Conservation (phyloP, 2,888 invertebrate species). For the Lithophane semibrunnea region DNA sequence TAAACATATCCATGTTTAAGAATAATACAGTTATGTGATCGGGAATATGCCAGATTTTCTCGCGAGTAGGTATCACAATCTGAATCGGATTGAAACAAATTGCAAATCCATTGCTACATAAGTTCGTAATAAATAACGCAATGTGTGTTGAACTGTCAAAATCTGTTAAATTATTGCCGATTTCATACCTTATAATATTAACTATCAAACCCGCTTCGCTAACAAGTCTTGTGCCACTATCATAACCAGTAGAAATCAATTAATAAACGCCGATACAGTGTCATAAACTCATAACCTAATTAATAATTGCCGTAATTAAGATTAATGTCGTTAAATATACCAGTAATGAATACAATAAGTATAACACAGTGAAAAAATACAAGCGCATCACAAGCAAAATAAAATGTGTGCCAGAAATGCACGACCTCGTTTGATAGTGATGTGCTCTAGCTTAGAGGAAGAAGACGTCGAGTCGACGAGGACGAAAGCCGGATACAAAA, state of each 20-base stretch:
- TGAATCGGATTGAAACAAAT: too few relatives aligned
- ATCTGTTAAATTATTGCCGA: background rate
- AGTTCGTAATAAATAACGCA: too few relatives aligned
- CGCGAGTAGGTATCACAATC: too few relatives aligned
- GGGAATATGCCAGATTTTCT: too few relatives aligned
- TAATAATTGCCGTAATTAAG: conserved; percentile 28
- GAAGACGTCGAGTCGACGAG: background rate
- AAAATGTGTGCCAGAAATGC: conserved; percentile 14
- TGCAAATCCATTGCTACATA: too few relatives aligned
- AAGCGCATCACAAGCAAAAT: background rate
- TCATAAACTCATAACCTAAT: conserved; percentile 23
- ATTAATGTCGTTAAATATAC: conserved; percentile 5
- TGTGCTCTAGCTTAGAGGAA: background rate
- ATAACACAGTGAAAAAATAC: conserved; percentile 17
- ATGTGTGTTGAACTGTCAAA: too few relatives aligned
- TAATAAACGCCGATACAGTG: background rate
- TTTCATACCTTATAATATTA: background rate
- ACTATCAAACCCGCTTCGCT: background rate
- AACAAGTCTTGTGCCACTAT: background rate
- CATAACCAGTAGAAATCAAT: conserved; percentile 13
- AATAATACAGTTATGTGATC: background rate
- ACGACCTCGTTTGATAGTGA: conserved; percentile 25
- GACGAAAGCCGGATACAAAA: conserved; percentile 10
- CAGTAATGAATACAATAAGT: background rate
- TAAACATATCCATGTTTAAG: too few relatives aligned